phyloP scores from a whole-genome alignment of 2,113 vertebrate species.

The Dinomys branickii region DNA sequence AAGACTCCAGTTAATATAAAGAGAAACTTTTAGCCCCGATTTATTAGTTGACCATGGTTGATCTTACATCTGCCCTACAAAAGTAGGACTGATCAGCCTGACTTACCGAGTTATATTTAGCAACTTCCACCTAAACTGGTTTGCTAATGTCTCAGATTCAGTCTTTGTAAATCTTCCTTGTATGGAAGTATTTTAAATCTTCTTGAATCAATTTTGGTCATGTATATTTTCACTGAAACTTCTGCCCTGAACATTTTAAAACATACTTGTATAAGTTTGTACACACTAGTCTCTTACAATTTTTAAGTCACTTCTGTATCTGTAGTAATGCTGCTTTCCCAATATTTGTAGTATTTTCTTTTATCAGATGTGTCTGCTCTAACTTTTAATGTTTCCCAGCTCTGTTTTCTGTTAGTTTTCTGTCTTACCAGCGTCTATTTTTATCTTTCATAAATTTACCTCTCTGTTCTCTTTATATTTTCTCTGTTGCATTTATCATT shows the following conservation, averaged over 20 bases:
- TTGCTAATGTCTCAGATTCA: background rate
- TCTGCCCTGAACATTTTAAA: background rate
- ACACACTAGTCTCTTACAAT: background rate
- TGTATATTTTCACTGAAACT: slow-evolving; percentile 29
- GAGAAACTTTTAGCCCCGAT: background rate
- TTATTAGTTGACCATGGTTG: background rate
- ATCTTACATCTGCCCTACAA: background rate
- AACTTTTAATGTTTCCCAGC: background rate
- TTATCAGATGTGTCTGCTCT: background rate
- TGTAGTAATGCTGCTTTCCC: background rate
- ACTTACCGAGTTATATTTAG: background rate
- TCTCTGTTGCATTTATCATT: background rate
- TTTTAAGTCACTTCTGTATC: background rate
- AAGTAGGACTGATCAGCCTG: background rate
- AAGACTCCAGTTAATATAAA: background rate
- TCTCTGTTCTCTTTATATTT: background rate
- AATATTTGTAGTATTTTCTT: background rate
- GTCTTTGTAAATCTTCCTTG: background rate
- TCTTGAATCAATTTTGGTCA: background rate
- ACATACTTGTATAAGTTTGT: background rate
- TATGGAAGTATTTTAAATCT: background rate
- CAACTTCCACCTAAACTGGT: background rate
- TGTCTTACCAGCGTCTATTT: background rate
- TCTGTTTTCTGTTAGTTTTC: background rate
- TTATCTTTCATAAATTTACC: background rate